A percentile compares a stretch with the other conserved stretches of the same genome.
Conservation (phyloP, 2,113 vertebrate species). For the Caranx ignobilis region DNA sequence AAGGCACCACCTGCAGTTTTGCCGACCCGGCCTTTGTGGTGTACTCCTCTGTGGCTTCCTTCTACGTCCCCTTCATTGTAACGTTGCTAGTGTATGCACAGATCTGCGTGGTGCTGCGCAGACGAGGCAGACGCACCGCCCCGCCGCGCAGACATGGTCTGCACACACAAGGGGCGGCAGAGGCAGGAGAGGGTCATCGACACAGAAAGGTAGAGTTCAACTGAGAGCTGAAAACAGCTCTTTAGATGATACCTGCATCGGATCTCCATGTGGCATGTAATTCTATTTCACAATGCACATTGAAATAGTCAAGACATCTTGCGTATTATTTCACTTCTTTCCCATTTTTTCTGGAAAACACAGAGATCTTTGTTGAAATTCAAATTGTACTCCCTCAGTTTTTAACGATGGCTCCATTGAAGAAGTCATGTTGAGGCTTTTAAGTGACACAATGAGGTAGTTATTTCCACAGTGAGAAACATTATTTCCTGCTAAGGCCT, state of each 20-base stretch:
- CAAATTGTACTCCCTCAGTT: too few relatives aligned
- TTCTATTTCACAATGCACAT: too few relatives aligned
- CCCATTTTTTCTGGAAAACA: too few relatives aligned
- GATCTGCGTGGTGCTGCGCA: constrained; percentile 85
- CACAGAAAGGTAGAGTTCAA: constrained; percentile 68
- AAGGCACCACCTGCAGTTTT: constrained; percentile 81
- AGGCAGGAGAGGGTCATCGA: constrained; percentile 58
- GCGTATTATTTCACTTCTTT: too few relatives aligned
- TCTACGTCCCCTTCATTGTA: constrained; percentile 86
- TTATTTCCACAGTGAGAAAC: not conserved
- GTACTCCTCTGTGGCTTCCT: constrained; percentile 86
- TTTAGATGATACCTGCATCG: not conserved
- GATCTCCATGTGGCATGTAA: not conserved
- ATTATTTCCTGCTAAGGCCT: not conserved
- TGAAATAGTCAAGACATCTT: too few relatives aligned
- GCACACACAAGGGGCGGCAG: constrained; percentile 23
- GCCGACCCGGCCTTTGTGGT: constrained; percentile 85
- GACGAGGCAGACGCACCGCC: constrained; percentile 79
- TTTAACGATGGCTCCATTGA: not conserved
- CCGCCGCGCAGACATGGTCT: constrained; percentile 65
- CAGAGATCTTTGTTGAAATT: too few relatives aligned
- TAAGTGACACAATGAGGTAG: too few relatives aligned
- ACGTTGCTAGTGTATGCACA: constrained; percentile 85
- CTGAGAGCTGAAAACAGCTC: not conserved
- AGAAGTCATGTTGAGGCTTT: not conserved